Conservation (phyloP, 2,113 vertebrate genomes). For the Percina caprodes region DNA sequence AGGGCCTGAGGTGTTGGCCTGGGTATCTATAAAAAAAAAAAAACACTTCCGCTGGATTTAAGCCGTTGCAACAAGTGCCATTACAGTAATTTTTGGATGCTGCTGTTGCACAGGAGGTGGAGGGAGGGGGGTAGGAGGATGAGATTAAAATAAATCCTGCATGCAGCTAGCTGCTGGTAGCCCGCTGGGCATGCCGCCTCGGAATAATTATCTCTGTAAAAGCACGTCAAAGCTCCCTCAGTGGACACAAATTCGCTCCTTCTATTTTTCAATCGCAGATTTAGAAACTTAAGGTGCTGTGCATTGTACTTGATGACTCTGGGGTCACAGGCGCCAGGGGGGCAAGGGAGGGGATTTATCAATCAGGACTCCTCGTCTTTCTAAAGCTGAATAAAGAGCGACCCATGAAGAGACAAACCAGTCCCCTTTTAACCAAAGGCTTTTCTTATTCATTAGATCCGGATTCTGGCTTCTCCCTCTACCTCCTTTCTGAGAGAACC, state of each 20-base stretch:
- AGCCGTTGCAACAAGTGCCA: conserved; percentile 91
- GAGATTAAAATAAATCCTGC: conserved; percentile 83
- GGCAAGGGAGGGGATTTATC: conserved; percentile 80
- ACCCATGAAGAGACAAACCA: conserved; percentile 84
- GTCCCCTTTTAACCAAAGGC: conserved; percentile 81
- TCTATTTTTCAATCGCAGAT: conserved; percentile 87
- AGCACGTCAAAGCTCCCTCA: conserved; percentile 84
- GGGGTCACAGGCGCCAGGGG: conserved; percentile 90
- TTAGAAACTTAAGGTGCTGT: conserved; percentile 80
- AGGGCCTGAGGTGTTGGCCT: conserved; percentile 87
- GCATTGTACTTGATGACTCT: conserved; percentile 88
- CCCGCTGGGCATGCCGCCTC: conserved; percentile 80
- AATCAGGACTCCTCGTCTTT: conserved; percentile 82
- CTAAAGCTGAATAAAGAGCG: conserved; percentile 85
- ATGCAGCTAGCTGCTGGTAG: conserved; percentile 80
- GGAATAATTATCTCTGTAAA: conserved; percentile 87
- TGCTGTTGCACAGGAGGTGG: conserved; percentile 78
- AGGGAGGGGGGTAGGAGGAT: conserved; percentile 82
- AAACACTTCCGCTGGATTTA: conserved; percentile 83
- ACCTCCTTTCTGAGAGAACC: conserved; percentile 66
- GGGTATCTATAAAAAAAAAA: conserved; percentile 84
- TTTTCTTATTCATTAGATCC: conserved; percentile 86
- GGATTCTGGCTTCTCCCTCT: conserved; percentile 77
- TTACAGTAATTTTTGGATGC: conserved; percentile 86
- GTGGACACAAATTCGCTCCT: conserved; percentile 88